Conservation (phyloP, 1,140 invertebrate genomes). For the Manduca sexta region DNA sequence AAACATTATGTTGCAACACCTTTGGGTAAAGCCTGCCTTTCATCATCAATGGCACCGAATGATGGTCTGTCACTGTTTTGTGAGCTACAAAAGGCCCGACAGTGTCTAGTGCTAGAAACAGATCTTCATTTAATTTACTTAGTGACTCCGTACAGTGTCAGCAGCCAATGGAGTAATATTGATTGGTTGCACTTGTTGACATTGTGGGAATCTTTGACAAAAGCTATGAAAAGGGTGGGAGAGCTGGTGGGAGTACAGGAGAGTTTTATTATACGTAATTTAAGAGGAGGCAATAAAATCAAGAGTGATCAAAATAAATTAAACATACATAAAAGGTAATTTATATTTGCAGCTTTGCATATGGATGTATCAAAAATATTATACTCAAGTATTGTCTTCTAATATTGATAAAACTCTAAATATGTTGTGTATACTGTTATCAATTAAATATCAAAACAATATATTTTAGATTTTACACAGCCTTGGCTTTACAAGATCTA, state of each 20-base stretch:
- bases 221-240: conserved; percentile 88
- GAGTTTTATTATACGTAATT: conserved; percentile 86
- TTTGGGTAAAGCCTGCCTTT: conserved; percentile 92
- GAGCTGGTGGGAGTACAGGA: conserved; percentile 94
- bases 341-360: neutral
- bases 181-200: conserved; percentile 93
- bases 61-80: conserved; percentile 91
- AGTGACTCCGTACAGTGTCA: conserved; percentile 89
- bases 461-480: conserved; percentile 87
- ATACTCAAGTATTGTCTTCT: neutral
- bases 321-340: conserved; percentile 72
- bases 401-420: neutral
- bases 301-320: conserved; percentile 73
- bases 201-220: conserved; percentile 88
- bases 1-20: conserved; percentile 84
- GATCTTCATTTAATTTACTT: conserved; percentile 97
- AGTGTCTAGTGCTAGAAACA: conserved; percentile 93
- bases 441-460: no score
- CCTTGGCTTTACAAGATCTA: conserved; percentile 93
- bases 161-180: conserved; percentile 83
- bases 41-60: conserved; percentile 93
- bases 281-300: conserved; percentile 79
- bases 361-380: neutral
- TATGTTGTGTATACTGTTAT: no score
- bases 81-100: conserved; percentile 92